phyloP scores from a whole-genome alignment of 2,797 vertebrate species.

The Anguilla pacifica region DNA sequence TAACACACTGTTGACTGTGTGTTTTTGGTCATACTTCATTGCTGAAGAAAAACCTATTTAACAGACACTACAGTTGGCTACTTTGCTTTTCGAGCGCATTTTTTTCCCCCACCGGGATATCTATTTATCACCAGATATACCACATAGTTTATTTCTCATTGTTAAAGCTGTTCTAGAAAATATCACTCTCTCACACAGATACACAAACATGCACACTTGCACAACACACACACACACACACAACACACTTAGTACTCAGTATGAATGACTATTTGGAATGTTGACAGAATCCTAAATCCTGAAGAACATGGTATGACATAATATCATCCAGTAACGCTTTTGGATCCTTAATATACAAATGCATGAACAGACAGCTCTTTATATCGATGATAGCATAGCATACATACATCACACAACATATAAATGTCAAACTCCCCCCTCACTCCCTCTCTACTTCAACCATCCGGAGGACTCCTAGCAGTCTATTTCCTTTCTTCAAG shows the following conservation, averaged over 20 bases:
- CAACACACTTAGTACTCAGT: neutral
- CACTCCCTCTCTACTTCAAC: neutral
- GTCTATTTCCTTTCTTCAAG: conserved; percentile 16
- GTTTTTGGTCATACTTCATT: neutral
- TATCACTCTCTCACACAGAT: neutral
- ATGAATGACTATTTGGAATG: neutral
- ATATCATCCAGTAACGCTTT: neutral
- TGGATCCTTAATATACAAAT: neutral
- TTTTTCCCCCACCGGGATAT: neutral
- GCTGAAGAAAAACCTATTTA: no score
- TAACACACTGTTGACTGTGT: neutral
- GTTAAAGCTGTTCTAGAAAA: neutral
- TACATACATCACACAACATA: neutral
- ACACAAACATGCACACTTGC: neutral
- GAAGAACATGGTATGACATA: neutral
- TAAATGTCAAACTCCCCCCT: neutral
- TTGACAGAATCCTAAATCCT: neutral
- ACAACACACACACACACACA: neutral
- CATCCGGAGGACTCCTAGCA: neutral
- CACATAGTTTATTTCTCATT: neutral
- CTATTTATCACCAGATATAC: neutral
- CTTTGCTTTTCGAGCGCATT: neutral
- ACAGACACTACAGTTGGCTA: neutral
- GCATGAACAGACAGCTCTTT: neutral
- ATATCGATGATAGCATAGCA: neutral